A percentile compares a stretch with the other conserved stretches of the same genome.
Evolutionary conservation across 1,140 invertebrate genomes (phyloP).

Genomic region (Heliconius congener): DNA sequence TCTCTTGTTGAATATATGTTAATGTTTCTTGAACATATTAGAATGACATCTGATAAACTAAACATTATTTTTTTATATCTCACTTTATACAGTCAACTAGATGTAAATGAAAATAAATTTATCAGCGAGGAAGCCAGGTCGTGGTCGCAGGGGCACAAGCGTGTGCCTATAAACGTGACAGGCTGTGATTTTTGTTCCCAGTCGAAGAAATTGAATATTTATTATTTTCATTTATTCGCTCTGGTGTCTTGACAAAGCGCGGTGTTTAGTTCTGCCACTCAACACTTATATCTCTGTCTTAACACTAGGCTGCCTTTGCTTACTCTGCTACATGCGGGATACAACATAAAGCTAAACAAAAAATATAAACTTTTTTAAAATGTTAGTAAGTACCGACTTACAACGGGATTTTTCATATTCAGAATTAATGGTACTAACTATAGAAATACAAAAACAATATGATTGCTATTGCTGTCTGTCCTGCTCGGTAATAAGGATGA

Average conservation of each 20-base stretch:
- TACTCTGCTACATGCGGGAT: too few species aligned
- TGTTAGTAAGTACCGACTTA: not conserved
- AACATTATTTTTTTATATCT: not conserved
- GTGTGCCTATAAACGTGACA: not conserved
- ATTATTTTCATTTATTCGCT: too few species aligned
- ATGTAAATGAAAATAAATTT: not conserved
- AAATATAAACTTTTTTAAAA: too few species aligned
- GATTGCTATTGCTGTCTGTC: not conserved
- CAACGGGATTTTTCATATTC: not conserved
- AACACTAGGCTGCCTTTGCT: too few species aligned
- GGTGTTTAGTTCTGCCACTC: too few species aligned
- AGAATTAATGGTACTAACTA: not conserved
- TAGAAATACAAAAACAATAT: not conserved
- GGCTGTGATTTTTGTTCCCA: too few species aligned
- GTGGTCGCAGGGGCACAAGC: too few species aligned
- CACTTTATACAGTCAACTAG: not conserved
- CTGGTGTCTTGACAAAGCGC: too few species aligned
- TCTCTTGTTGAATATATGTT: not conserved
- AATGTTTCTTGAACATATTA: not conserved
- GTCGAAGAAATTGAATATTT: too few species aligned
- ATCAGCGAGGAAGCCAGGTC: not conserved
- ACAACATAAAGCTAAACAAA: too few species aligned
- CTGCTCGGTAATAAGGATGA: constrained; percentile 32
- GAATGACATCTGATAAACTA: not conserved
- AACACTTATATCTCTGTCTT: too few species aligned